These are phyloP conservation scores for Talpa occidentalis DNA, from an alignment of 2,113 vertebrate species.

Conservation along the genomic window DNA sequence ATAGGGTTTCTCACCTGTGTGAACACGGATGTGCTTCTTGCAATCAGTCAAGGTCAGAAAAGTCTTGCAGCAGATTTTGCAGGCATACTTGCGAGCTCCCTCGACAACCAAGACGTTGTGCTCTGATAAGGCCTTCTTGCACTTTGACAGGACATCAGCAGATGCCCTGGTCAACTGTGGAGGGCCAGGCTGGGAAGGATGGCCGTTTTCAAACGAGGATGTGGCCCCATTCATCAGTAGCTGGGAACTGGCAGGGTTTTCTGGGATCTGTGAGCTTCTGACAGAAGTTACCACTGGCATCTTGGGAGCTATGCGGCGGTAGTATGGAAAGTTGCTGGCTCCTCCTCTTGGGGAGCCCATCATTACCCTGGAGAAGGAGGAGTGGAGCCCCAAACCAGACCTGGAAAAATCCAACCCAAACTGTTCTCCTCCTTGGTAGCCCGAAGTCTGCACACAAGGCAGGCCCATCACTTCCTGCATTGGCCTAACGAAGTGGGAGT, in stretches of 20 bases:
- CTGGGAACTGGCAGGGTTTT: conserved; percentile 88
- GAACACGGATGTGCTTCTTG: conserved; percentile 98
- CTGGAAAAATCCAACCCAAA: conserved; percentile 94
- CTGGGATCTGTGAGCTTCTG: conserved; percentile 89
- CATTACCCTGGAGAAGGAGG: conserved; percentile 90
- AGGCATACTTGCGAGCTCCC: conserved; percentile 97
- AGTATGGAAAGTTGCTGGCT: conserved; percentile 90
- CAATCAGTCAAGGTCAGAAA: conserved; percentile 98
- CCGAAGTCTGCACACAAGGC: conserved; percentile 85
- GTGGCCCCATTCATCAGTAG: conserved; percentile 89
- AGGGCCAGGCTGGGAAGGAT: conserved; percentile 87
- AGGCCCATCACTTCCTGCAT: conserved; percentile 91
- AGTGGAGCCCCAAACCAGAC: conserved; percentile 92
- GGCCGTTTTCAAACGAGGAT: conserved; percentile 84
- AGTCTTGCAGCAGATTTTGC: conserved; percentile 99
- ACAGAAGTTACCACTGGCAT: conserved; percentile 90
- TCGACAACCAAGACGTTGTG: conserved; percentile 98
- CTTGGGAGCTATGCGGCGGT: conserved; percentile 97
- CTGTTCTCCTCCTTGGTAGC: conserved; percentile 88
- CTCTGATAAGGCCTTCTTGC: conserved; percentile 98
- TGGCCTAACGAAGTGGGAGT: conserved; percentile 93
- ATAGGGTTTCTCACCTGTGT: conserved; percentile 97
- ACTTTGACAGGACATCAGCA: conserved; percentile 97
- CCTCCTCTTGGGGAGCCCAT: conserved; percentile 89
- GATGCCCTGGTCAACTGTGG: conserved; percentile 96